Conservation (phyloP, 2,113 vertebrate species). For the Brachypodius melanocephalos region DNA sequence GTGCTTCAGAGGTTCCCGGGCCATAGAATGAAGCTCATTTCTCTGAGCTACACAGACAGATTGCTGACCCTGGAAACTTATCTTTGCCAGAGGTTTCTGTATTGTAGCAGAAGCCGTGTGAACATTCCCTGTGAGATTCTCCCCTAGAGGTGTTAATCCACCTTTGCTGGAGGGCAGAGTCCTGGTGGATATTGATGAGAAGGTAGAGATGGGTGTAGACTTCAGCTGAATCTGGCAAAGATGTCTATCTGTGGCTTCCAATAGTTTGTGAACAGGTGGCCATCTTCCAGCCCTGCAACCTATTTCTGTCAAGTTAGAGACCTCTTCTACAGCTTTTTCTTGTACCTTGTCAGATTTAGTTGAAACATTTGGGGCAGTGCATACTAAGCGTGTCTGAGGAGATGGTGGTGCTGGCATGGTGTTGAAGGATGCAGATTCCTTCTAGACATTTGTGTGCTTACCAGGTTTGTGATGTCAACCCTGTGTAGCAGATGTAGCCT, state of each 20-base stretch:
- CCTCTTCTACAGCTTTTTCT: neutral
- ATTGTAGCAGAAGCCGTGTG: neutral
- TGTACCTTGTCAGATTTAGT: neutral
- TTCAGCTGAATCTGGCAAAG: neutral
- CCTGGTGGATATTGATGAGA: neutral
- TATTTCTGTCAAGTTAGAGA: neutral
- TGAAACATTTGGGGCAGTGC: neutral
- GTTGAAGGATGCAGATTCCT: neutral
- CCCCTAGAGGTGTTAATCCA: neutral
- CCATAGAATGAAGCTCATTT: neutral
- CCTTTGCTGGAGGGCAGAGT: neutral
- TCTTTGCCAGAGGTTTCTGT: neutral
- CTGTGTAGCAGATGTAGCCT: neutral
- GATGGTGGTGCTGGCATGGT: neutral
- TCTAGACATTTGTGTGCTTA: neutral
- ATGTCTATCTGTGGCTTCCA: neutral
- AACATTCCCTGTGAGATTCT: neutral
- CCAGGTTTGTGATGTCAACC: neutral
- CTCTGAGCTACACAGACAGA: neutral
- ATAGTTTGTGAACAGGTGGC: neutral
- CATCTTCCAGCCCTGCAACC: neutral
- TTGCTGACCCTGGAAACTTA: neutral
- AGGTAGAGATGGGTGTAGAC: neutral
- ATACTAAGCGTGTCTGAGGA: neutral
- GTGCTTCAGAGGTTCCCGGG: neutral